A percentile compares a stretch with the other conserved stretches of the same genome.
Evolutionary conservation across 2,797 vertebrate species (phyloP).

Genomic region (Betta splendens): DNA sequence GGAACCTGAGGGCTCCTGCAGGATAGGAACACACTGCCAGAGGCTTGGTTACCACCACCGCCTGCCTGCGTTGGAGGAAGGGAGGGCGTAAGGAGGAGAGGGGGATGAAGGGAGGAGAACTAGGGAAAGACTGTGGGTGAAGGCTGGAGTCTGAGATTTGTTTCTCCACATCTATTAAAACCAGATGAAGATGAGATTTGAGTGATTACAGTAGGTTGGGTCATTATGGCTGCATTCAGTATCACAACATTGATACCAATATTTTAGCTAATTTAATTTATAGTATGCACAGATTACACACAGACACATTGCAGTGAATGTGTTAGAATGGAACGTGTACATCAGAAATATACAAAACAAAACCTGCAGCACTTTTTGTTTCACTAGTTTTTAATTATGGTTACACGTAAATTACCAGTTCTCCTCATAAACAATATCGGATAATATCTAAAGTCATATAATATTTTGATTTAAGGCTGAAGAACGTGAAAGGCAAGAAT

Average conservation of each 20-base stretch:
- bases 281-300: no score
- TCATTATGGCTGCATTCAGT: background rate
- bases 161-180: constrained; percentile 14
- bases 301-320: no score
- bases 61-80: constrained; percentile 70
- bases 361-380: no score
- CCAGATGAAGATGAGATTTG: constrained; percentile 14
- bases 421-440: no score
- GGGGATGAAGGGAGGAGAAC: constrained; percentile 31
- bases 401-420: no score
- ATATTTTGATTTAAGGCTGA: no score
- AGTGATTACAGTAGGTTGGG: background rate
- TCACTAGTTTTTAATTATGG: no score
- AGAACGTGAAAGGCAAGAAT: background rate
- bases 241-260: background rate
- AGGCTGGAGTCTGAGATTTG: constrained; percentile 46
- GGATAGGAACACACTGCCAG: constrained; percentile 86
- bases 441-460: no score
- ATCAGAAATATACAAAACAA: no score
- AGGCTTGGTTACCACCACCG: constrained; percentile 81
- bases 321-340: no score
- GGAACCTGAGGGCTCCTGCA: constrained; percentile 86
- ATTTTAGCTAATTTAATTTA: no score
- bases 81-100: constrained; percentile 51
- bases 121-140: constrained; percentile 39